A percentile compares a stretch with the other conserved stretches of the same genome.
Conservation (phyloP, 2,113 vertebrate species). For the Hyla sarda region DNA sequence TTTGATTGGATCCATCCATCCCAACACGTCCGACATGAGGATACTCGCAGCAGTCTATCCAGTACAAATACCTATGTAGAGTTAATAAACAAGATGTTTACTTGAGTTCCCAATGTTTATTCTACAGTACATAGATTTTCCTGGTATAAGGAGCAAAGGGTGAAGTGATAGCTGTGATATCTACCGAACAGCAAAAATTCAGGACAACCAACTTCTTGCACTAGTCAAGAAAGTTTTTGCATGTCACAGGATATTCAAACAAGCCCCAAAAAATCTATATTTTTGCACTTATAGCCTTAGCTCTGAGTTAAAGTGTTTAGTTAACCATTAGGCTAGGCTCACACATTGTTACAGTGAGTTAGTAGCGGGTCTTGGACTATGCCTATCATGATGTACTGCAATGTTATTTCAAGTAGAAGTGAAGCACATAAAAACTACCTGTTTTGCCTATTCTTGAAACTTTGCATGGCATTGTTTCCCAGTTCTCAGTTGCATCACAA, state of each 20-base stretch:
- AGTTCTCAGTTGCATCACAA: too few relatives aligned
- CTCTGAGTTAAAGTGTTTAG: too few relatives aligned
- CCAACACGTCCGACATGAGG: slow-evolving; percentile 91
- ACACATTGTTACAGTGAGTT: too few relatives aligned
- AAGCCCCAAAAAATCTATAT: too few relatives aligned
- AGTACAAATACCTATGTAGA: slow-evolving; percentile 87
- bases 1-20: slow-evolving; percentile 92
- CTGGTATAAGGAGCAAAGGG: background rate
- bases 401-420: too few relatives aligned
- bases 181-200: background rate
- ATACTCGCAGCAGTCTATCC: slow-evolving; percentile 96
- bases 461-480: too few relatives aligned
- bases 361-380: too few relatives aligned
- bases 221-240: background rate
- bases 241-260: slow-evolving; percentile 2
- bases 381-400: too few relatives aligned
- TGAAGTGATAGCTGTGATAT: background rate
- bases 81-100: slow-evolving; percentile 60
- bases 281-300: too few relatives aligned
- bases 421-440: too few relatives aligned
- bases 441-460: too few relatives aligned
- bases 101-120: slow-evolving; percentile 9
- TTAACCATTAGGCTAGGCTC: too few relatives aligned
- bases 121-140: background rate
- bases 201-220: background rate